Percentiles rank a stretch among this genome's conserved stretches.
These are phyloP conservation scores for Formicarius rufipectus DNA, from an alignment of 2,113 vertebrate species.

Conservation along the genomic window DNA sequence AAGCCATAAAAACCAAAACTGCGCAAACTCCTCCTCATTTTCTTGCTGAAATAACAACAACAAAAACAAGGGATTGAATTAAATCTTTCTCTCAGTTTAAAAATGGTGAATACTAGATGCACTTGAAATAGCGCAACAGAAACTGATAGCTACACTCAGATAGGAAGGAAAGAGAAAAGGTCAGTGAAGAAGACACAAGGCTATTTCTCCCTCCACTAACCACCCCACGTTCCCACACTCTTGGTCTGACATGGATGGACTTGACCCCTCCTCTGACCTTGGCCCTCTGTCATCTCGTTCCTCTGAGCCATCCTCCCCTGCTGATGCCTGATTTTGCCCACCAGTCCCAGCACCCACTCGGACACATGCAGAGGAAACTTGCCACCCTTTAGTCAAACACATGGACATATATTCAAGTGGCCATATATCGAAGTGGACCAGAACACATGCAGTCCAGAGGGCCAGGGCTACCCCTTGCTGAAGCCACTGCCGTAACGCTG, in stretches of 20 bases:
- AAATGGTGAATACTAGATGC: background rate
- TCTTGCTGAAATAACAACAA: background rate
- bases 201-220: background rate
- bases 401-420: accelerated
- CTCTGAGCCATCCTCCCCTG: background rate
- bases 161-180: background rate
- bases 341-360: accelerated
- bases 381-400: background rate
- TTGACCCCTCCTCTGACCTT: accelerated
- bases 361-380: background rate
- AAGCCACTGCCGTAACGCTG: background rate
- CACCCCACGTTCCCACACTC: accelerated
- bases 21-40: accelerated
- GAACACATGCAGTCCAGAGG: background rate
- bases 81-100: background rate
- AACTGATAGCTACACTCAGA: background rate
- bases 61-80: background rate
- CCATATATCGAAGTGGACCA: background rate
- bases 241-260: background rate
- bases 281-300: background rate
- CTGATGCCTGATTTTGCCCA: background rate
- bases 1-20: background rate
- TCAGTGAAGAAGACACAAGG: background rate
- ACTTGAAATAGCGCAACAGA: background rate
- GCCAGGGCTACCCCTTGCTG: background rate